Evolutionary conservation across 2,797 vertebrate genomes (phyloP).

Genomic region (Oreochromis mossambicus): DNA sequence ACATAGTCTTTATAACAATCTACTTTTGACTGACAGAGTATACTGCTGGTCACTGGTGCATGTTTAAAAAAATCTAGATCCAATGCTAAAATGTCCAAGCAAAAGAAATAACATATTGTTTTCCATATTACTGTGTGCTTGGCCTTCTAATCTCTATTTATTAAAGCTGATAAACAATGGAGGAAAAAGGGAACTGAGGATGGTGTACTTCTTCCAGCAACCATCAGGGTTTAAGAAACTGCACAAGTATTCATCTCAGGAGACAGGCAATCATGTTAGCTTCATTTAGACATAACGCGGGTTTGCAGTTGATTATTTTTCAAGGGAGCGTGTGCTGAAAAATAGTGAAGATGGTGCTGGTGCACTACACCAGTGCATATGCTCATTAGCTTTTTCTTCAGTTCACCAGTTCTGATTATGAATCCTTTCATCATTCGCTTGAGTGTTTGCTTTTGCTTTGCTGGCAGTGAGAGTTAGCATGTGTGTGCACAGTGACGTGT

Average conservation of each 20-base stretch:
- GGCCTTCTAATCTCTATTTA: neutral
- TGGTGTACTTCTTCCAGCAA: neutral
- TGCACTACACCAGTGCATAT: neutral
- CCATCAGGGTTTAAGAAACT: neutral
- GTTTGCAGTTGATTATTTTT: neutral
- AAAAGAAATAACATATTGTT: neutral
- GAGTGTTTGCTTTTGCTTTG: neutral
- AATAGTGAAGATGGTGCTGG: neutral
- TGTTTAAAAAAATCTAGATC: neutral
- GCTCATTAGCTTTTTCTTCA: constrained; percentile 34
- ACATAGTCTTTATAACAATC: neutral
- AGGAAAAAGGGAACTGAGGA: neutral
- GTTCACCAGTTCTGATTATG: constrained; percentile 31
- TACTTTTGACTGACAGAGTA: too few species aligned
- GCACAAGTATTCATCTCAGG: neutral
- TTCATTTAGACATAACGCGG: neutral
- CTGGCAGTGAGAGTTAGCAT: neutral
- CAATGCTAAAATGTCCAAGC: neutral
- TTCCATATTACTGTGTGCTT: neutral
- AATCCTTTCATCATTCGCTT: constrained; percentile 15
- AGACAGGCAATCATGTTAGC: neutral
- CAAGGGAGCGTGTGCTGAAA: neutral
- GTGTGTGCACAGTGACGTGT: neutral
- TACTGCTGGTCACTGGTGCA: neutral
- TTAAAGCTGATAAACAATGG: neutral